A percentile compares a stretch with the other conserved stretches of the same genome.
These are phyloP conservation scores for Phalacrocorax aristotelis DNA, from an alignment of 2,113 vertebrate species.

Conservation along the genomic window DNA sequence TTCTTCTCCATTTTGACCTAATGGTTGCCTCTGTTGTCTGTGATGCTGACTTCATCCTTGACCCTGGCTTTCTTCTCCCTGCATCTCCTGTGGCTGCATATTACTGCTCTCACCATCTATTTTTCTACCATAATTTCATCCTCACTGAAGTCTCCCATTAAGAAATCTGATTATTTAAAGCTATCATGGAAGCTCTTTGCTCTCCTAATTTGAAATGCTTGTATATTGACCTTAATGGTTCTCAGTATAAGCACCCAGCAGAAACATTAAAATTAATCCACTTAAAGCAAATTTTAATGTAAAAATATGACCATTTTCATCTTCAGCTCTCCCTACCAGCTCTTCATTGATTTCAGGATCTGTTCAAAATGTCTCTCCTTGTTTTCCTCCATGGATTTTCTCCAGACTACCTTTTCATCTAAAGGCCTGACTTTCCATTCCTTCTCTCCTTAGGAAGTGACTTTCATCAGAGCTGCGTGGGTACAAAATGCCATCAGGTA, in stretches of 20 bases:
- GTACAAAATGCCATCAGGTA: background rate
- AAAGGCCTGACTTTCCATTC: background rate
- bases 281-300: background rate
- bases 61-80: background rate
- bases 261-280: background rate
- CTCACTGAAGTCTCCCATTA: background rate
- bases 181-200: background rate
- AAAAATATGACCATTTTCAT: background rate
- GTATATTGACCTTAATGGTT: background rate
- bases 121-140: background rate
- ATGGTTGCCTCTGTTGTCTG: background rate
- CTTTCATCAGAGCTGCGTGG: background rate
- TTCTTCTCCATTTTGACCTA: background rate
- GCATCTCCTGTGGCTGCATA: background rate
- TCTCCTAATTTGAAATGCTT: slow-evolving; percentile 7
- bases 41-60: background rate
- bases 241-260: background rate
- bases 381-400: background rate
- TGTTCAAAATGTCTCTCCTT: background rate
- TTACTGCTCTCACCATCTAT: background rate
- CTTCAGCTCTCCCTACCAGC: background rate
- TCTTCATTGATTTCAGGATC: background rate
- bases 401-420: background rate
- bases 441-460: background rate
- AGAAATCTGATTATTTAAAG: background rate